phyloP scores from a whole-genome alignment of 2,888 invertebrate genomes.

The Baronia brevicornis region DNA sequence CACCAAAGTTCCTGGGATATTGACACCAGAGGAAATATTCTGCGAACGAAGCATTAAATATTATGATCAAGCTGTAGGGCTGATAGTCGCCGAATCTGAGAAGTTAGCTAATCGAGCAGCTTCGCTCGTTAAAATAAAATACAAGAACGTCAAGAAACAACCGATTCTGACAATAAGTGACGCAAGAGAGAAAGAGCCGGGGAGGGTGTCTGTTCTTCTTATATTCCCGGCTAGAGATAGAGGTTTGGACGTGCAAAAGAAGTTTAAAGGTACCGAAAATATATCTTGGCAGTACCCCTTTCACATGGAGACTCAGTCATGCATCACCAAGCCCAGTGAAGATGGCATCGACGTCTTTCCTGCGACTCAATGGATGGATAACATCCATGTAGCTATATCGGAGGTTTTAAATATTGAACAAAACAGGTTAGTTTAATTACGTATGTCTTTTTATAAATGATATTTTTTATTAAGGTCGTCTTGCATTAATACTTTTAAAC shows the following conservation, averaged over 20 bases:
- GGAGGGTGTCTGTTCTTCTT: conserved; percentile 22
- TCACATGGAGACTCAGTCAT: conserved; percentile 79
- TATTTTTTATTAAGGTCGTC: not conserved
- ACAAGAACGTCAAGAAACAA: conserved; percentile 47
- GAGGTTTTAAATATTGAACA: conserved; percentile 67
- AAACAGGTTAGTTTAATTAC: too few relatives aligned
- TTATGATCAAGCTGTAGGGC: conserved; percentile 40
- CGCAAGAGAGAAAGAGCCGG: conserved; percentile 26
- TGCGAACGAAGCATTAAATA: conserved; percentile 34
- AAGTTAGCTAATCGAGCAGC: conserved; percentile 72
- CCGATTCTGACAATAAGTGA: conserved; percentile 35
- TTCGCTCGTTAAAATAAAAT: conserved; percentile 69
- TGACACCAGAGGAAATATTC: conserved; percentile 67
- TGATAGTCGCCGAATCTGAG: conserved; percentile 76
- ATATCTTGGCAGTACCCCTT: conserved; percentile 81
- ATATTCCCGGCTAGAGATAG: conserved; percentile 29
- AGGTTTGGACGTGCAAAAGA: conserved; percentile 50
- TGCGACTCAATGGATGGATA: conserved; percentile 75
- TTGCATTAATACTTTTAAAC: too few relatives aligned
- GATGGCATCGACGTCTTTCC: conserved; percentile 78
- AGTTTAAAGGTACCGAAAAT: conserved; percentile 63
- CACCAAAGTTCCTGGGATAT: too few relatives aligned
- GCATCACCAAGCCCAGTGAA: conserved; percentile 77
- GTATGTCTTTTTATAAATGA: too few relatives aligned
- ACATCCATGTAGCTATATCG: conserved; percentile 67